These are phyloP conservation scores for Atrichornis clamosus DNA, from an alignment of 2,113 vertebrate genomes.

Conservation along the genomic window DNA sequence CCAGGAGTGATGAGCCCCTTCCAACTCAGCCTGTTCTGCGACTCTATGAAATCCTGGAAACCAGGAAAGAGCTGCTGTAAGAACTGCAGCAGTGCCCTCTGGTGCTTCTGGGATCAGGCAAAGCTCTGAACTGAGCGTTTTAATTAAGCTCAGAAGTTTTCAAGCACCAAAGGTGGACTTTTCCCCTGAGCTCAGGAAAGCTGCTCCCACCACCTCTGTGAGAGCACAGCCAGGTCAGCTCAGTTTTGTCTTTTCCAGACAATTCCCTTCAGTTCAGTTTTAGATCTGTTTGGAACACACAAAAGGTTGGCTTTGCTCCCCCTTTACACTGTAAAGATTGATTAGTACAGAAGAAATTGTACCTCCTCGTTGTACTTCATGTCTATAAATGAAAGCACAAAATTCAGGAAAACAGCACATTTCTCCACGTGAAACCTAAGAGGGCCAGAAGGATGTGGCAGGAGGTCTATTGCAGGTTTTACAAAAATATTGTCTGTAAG, in stretches of 20 bases:
- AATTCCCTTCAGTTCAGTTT: background rate
- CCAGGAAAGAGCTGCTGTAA: background rate
- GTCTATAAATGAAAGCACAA: background rate
- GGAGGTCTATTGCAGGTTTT: background rate
- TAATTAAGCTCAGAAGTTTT: background rate
- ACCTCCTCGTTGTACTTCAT: background rate
- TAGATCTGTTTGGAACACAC: background rate
- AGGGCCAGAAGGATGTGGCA: background rate
- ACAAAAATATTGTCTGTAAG: background rate
- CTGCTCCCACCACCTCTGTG: background rate
- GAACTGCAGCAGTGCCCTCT: conserved; percentile 18
- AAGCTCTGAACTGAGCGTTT: background rate
- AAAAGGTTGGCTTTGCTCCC: background rate
- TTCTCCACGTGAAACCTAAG: background rate
- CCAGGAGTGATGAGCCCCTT: accelerated
- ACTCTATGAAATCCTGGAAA: background rate
- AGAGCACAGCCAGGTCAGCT: background rate
- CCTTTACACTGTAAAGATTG: background rate
- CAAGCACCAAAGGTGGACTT: background rate
- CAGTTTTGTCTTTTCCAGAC: background rate
- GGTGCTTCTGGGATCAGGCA: background rate
- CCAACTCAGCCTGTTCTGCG: accelerated
- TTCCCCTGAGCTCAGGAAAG: background rate
- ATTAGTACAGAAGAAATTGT: background rate
- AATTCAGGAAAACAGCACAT: background rate